These are phyloP conservation scores for Opisthograptis luteolata DNA, from an alignment of 2,888 invertebrate genomes.

Conservation along the genomic window DNA sequence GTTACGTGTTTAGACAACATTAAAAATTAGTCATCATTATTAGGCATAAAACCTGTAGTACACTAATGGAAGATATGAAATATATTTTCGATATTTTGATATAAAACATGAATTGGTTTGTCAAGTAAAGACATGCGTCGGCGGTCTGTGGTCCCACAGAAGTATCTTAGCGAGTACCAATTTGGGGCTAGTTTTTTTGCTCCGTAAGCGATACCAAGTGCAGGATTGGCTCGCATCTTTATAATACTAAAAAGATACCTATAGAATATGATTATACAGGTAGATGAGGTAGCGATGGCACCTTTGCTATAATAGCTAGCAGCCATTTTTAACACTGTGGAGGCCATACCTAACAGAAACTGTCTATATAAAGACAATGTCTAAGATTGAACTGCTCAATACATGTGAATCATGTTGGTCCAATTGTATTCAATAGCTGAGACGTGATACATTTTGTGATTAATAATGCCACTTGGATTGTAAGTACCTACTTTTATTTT, in stretches of 20 bases:
- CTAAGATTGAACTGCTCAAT: slow-evolving; percentile 9
- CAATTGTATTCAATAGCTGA: background rate
- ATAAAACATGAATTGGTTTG: too few species aligned
- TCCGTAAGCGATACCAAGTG: too few species aligned
- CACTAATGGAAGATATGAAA: slow-evolving; percentile 6
- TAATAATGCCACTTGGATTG: slow-evolving; percentile 63
- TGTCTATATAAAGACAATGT: slow-evolving; percentile 15
- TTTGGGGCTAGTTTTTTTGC: too few species aligned
- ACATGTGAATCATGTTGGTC: slow-evolving; percentile 9
- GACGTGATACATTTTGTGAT: slow-evolving; percentile 1
- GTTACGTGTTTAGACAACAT: slow-evolving; percentile 49
- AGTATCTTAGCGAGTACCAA: too few species aligned
- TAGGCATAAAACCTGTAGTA: slow-evolving; percentile 3
- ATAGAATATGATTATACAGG: too few species aligned
- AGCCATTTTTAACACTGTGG: background rate
- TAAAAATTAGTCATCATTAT: slow-evolving; percentile 8
- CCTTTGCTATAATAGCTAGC: background rate
- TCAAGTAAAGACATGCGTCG: too few species aligned
- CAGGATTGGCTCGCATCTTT: too few species aligned
- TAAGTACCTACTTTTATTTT: slow-evolving; percentile 45
- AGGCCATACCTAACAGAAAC: background rate
- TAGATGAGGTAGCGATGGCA: background rate
- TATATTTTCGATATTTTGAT: background rate
- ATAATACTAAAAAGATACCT: too few species aligned
- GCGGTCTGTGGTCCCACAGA: too few species aligned